Conservation (phyloP, 30 jellyfish, hydroid and myxozoan genomes). For the Turritopsis dohrnii region DNA sequence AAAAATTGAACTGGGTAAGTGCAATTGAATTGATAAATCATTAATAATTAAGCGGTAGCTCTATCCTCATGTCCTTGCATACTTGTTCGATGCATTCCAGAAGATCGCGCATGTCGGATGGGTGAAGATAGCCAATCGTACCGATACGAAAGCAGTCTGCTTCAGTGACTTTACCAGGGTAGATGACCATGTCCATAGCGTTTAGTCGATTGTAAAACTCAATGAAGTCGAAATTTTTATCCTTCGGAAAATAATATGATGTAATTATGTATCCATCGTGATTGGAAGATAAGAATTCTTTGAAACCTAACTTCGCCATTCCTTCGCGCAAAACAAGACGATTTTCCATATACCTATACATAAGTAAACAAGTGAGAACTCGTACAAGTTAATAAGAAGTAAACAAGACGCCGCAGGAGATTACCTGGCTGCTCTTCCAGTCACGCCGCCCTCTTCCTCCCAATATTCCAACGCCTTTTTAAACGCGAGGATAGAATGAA, state of each 20-base stretch:
- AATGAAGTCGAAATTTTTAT: constrained; percentile 62
- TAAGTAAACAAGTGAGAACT: neutral
- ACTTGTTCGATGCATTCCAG: constrained; percentile 64
- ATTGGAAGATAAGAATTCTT: constrained; percentile 63
- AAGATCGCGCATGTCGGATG: constrained; percentile 72
- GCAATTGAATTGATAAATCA: neutral
- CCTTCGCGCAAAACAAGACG: constrained; percentile 78
- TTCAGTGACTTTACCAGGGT: constrained; percentile 93
- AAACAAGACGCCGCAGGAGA: neutral
- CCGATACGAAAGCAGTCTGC: constrained; percentile 96
- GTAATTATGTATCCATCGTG: constrained; percentile 89
- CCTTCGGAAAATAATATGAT: constrained; percentile 66
- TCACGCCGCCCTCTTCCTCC: constrained; percentile 83
- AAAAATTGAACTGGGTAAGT: neutral
- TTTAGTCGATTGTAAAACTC: constrained; percentile 52
- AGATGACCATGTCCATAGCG: constrained; percentile 70
- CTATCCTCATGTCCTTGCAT: constrained; percentile 65
- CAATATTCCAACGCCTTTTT: constrained; percentile 71
- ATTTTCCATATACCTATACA: constrained; percentile 63
- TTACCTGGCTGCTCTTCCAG: constrained; percentile 86
- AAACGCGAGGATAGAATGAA: constrained; percentile 80
- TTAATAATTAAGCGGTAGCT: constrained; percentile 42
- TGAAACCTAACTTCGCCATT: constrained; percentile 79
- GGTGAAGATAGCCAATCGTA: constrained; percentile 76
- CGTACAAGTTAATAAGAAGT: neutral